These are phyloP conservation scores for Acholoe squamosa DNA, from an alignment of 2,888 invertebrate species.

Conservation along the genomic window DNA sequence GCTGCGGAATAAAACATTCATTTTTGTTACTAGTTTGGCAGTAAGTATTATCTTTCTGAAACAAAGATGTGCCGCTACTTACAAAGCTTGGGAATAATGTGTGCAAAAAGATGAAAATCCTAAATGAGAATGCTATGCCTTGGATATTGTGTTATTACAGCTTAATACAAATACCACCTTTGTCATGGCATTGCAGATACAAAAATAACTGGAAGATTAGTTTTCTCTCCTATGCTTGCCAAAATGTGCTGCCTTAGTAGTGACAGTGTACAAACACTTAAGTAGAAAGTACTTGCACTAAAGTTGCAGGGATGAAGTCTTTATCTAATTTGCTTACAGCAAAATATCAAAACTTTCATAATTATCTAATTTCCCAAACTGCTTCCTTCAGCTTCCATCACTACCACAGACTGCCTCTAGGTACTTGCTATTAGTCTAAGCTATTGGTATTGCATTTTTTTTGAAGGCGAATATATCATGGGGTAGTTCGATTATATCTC, in stretches of 20 bases:
- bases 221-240: slow-evolving; percentile 31
- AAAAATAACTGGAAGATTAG: slow-evolving; percentile 58
- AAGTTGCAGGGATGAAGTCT: no score
- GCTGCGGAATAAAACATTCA: background rate
- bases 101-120: background rate
- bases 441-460: no score
- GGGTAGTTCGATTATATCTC: no score
- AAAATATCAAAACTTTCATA: no score
- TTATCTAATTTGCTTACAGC: no score
- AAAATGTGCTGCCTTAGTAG: slow-evolving; percentile 52
- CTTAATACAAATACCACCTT: background rate
- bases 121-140: background rate
- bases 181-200: slow-evolving; percentile 39
- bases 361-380: no score
- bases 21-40: slow-evolving; percentile 22
- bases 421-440: no score
- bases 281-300: no score
- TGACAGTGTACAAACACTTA: background rate
- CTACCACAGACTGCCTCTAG: no score
- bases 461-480: no score
- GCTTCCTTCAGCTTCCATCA: no score
- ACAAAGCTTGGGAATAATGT: slow-evolving; percentile 37
- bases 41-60: background rate
- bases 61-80: background rate
- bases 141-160: background rate